Conservation (phyloP, 2,113 vertebrate genomes). For the Silurus asotus region DNA sequence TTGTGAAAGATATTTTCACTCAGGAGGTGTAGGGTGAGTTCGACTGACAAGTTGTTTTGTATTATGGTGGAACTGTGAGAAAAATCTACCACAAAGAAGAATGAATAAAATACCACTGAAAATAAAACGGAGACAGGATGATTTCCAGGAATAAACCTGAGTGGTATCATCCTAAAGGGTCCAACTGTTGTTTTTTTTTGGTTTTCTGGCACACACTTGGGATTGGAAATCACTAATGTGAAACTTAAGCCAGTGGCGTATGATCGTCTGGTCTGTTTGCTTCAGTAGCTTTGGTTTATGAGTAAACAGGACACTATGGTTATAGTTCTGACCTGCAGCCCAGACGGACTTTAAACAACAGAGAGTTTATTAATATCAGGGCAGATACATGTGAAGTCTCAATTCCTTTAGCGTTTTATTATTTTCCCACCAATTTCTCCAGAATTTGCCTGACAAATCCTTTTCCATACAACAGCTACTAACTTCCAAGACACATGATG, state of each 20-base stretch:
- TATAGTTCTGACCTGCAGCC: not conserved
- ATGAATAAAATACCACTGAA: not conserved
- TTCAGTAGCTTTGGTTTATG: not conserved
- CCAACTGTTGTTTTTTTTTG: too few species aligned
- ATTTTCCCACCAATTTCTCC: not conserved
- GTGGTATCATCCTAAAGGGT: not conserved
- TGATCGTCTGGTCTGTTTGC: not conserved
- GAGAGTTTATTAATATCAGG: not conserved
- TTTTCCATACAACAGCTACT: not conserved
- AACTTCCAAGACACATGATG: not conserved
- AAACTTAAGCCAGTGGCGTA: not conserved
- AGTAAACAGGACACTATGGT: not conserved
- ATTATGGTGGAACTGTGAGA: not conserved
- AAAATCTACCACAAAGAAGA: not conserved
- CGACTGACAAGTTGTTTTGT: not conserved
- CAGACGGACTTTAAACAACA: not conserved
- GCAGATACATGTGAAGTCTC: not conserved
- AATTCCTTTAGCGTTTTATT: not conserved
- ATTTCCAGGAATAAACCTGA: not conserved
- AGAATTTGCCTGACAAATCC: not conserved
- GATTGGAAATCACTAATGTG: not conserved
- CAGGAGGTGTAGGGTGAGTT: not conserved
- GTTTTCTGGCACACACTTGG: not conserved
- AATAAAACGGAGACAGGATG: not conserved
- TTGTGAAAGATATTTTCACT: constrained; percentile 13